A percentile compares a stretch with the other conserved stretches of the same genome.
Evolutionary conservation across 2,797 vertebrate species (phyloP).

Genomic region (Emydoidea blandingii): DNA sequence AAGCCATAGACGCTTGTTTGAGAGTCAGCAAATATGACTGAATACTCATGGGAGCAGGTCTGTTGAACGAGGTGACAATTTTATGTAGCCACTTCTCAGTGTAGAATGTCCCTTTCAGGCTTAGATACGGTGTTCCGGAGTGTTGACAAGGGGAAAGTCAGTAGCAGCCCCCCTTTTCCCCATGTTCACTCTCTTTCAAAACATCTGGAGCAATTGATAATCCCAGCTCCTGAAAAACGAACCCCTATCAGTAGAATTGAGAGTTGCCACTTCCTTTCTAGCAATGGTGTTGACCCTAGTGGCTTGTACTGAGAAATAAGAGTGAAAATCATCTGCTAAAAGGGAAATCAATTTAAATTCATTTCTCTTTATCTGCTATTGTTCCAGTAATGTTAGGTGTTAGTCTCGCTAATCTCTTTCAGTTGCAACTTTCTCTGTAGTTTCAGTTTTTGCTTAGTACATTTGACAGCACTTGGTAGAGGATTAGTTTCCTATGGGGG

Average conservation of each 20-base stretch:
- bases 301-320: background rate
- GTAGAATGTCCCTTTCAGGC: constrained; percentile 52
- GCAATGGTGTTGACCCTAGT: background rate
- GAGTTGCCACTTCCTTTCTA: background rate
- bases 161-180: constrained; percentile 21
- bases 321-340: background rate
- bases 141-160: constrained; percentile 44
- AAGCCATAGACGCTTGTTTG: constrained; percentile 44
- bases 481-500: background rate
- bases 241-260: background rate
- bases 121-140: background rate
- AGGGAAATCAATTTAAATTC: background rate
- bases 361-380: background rate
- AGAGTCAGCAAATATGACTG: background rate
- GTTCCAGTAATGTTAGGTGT: background rate
- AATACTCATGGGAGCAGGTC: background rate
- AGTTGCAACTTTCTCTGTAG: background rate
- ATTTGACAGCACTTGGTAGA: background rate
- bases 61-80: constrained; percentile 68
- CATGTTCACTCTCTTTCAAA: constrained; percentile 38
- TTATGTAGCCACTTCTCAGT: constrained; percentile 58
- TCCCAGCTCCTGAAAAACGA: background rate
- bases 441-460: background rate
- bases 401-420: background rate
- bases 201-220: constrained; percentile 41